Evolutionary conservation across 2,797 vertebrate species (phyloP).

Genomic region (Parotocinclus haroldoi): DNA sequence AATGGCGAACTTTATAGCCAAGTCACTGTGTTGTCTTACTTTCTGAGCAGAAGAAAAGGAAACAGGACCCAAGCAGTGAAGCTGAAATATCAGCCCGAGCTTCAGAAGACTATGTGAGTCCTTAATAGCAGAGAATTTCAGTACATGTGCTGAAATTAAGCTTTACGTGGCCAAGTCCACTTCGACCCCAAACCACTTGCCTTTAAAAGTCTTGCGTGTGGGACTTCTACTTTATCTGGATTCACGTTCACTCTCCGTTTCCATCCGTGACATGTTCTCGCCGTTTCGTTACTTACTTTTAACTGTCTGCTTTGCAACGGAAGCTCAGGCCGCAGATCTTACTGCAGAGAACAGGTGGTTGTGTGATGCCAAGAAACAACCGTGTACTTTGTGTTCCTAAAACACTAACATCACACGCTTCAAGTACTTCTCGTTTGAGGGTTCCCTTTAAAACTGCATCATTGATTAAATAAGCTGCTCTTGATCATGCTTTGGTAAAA

Average conservation of each 20-base stretch:
- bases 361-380: slow-evolving; percentile 7
- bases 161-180: too few species aligned
- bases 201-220: too few species aligned
- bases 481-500: neutral
- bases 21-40: slow-evolving; percentile 41
- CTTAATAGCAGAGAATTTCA: slow-evolving; percentile 22
- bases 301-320: slow-evolving; percentile 27
- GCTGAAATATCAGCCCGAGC: slow-evolving; percentile 58
- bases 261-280: slow-evolving; percentile 18
- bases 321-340: slow-evolving; percentile 29
- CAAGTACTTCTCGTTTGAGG: too few species aligned
- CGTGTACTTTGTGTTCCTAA: neutral
- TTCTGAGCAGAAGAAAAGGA: slow-evolving; percentile 75
- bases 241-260: neutral
- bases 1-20: slow-evolving; percentile 13
- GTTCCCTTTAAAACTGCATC: too few species aligned
- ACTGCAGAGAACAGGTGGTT: slow-evolving; percentile 23
- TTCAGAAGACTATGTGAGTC: slow-evolving; percentile 64
- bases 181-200: too few species aligned
- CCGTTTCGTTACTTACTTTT: slow-evolving; percentile 8
- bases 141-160: slow-evolving; percentile 9
- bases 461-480: too few species aligned
- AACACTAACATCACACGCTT: too few species aligned
- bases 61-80: slow-evolving; percentile 66
- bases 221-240: too few species aligned